Evolutionary conservation across 2,797 vertebrate genomes (phyloP), one percentile per base, ranked within the genome.

Genomic region (Microctenopoma stevenorrisi): DNA sequence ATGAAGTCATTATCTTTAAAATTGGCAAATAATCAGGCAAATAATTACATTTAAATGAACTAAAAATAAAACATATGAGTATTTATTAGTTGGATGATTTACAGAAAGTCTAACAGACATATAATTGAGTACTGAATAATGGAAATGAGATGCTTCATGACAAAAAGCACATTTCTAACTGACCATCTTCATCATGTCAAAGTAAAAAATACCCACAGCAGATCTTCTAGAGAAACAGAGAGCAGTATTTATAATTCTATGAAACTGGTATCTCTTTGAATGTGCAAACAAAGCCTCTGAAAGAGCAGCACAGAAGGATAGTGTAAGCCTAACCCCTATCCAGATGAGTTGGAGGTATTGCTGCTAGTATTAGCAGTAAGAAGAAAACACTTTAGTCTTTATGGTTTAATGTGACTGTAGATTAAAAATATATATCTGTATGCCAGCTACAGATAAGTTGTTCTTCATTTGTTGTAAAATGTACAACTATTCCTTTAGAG

Each of bases 391-490:
- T 12, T 40, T 33, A 42, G 25, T 44, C 40, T 16, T 57, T 2
- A 13, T 48, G 25, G 46, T 60, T 57, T 52, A 62, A 54, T 30
- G 25, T 47, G 48, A 37, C n/a, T 57, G 44, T 44, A 15, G 55
- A 43, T 57, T 71, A 58, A 38, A 18, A 18, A 37, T 16, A 38
- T 7, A 25, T 0, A 73, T 66, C 71, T 81, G 70, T 68, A 68
- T 76, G n/a, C 74, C 68, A 74, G 83, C 76, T 78, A 70, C 65
- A 81, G 63, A 60, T 55, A 38, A 64, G 38, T 15, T 50, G 0
- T 26, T 72, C 49, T 33, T 18, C 14, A 50, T 54, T 28, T 35
- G 58, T 3, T 49, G 10, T 28, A 40, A 16, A 22, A 14, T 49
- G 10, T 28, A 40, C 18, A 22, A 14, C 3, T 38, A 6, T 49